Conservation (phyloP, 23 tunicate genomes). For the Styela clava region DNA sequence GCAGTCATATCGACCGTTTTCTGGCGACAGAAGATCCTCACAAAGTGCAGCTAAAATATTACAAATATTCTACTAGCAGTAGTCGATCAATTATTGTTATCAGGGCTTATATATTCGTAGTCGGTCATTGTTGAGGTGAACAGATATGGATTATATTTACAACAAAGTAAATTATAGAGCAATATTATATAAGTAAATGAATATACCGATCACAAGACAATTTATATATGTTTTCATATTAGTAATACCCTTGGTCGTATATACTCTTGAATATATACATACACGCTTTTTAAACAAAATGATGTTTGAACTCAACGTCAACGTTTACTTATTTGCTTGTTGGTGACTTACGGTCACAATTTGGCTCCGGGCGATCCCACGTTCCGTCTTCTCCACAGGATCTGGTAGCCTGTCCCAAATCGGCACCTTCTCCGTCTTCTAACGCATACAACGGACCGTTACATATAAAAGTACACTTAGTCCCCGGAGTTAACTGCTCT, state of each 20-base stretch:
- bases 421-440: slow-evolving; percentile 23
- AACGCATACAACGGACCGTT: slow-evolving; percentile 42
- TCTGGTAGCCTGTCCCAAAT: slow-evolving; percentile 7
- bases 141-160: too few relatives aligned
- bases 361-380: slow-evolving; percentile 71
- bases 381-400: slow-evolving; percentile 43
- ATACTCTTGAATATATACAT: too few relatives aligned
- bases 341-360: slow-evolving; percentile 63
- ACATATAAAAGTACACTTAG: slow-evolving; percentile 67
- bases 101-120: background rate
- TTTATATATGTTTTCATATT: too few relatives aligned
- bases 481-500: slow-evolving; percentile 35
- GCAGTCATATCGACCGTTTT: slow-evolving; percentile 59
- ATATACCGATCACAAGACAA: too few relatives aligned
- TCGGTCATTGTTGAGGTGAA: too few relatives aligned
- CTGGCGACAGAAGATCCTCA: slow-evolving; percentile 47
- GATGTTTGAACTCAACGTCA: too few relatives aligned
- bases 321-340: too few relatives aligned
- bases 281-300: too few relatives aligned
- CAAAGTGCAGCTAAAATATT: slow-evolving; percentile 68
- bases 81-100: background rate
- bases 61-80: background rate
- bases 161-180: too few relatives aligned
- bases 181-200: too few relatives aligned
- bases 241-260: too few relatives aligned